Percentiles rank a stretch among this genome's conserved stretches.
phyloP scores from a whole-genome alignment of 92 coral and sea anemone genomes.

The Porites lobata region DNA sequence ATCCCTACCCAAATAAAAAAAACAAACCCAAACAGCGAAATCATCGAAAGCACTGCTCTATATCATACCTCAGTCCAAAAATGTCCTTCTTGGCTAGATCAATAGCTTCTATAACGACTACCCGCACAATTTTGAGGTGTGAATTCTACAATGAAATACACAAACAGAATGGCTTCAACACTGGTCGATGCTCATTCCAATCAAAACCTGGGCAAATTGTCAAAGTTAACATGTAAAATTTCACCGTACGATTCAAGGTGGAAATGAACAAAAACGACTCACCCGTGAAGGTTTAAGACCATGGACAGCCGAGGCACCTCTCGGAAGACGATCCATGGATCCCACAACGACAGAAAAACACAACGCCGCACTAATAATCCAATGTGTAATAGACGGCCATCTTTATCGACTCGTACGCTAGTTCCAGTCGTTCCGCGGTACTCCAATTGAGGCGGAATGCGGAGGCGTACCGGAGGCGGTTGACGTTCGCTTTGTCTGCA shows the following conservation, averaged over 20 bases:
- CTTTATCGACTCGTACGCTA: conserved; percentile 2
- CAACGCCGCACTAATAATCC: neutral
- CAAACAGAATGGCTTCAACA: conserved; percentile 9
- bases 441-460: neutral
- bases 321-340: conserved; percentile 35
- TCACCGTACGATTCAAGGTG: neutral
- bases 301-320: conserved; percentile 34
- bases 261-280: neutral
- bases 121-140: conserved; percentile 67
- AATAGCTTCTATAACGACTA: conserved; percentile 71
- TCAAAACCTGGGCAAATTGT: neutral
- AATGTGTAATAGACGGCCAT: conserved; percentile 8
- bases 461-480: neutral
- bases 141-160: conserved; percentile 19
- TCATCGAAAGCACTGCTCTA: neutral
- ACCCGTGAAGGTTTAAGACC: conserved; percentile 44
- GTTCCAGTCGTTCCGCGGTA: conserved; percentile 31
- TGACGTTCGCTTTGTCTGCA: neutral
- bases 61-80: conserved; percentile 92
- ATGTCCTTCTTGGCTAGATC: conserved; percentile 95
- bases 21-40: neutral
- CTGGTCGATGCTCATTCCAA: neutral
- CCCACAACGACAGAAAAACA: conserved; percentile 2
- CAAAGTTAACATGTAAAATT: neutral
- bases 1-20: neutral